These are phyloP conservation scores for Actenoides hombroni DNA, from an alignment of 2,113 vertebrate genomes.

Conservation along the genomic window DNA sequence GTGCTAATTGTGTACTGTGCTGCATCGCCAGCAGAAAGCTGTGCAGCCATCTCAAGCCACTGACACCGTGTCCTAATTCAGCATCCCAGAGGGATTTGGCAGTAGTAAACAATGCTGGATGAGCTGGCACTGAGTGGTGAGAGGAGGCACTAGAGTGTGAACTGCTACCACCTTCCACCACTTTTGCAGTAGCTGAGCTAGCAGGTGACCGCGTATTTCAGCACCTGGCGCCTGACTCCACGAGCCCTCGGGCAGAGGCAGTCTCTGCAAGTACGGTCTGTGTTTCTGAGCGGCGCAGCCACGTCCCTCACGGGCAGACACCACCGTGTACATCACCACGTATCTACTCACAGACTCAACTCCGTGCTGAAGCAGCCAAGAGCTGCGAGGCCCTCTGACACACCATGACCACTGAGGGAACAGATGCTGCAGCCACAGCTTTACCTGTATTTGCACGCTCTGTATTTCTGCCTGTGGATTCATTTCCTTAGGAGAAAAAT, in stretches of 20 bases:
- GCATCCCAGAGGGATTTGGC: neutral
- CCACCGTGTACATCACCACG: fast-evolving
- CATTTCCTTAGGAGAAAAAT: neutral
- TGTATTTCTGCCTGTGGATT: neutral
- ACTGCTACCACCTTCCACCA: neutral
- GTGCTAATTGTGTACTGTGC: neutral
- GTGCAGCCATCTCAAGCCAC: neutral
- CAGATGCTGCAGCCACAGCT: neutral
- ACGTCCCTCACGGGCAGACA: fast-evolving
- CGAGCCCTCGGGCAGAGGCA: neutral
- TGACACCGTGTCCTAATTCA: neutral
- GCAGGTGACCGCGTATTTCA: neutral
- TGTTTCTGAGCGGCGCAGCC: neutral
- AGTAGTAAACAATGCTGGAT: neutral
- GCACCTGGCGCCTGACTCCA: neutral
- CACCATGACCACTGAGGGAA: neutral
- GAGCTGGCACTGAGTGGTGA: fast-evolving
- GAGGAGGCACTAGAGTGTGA: neutral
- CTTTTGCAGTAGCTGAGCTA: neutral
- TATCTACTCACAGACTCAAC: neutral
- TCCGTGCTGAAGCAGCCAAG: fast-evolving
- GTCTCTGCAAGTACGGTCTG: neutral
- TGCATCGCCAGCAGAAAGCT: neutral
- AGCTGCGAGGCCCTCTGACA: neutral
- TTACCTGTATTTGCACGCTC: fast-evolving